Evolutionary conservation across 1,140 invertebrate genomes (phyloP).

Genomic region (Plodia interpunctella): DNA sequence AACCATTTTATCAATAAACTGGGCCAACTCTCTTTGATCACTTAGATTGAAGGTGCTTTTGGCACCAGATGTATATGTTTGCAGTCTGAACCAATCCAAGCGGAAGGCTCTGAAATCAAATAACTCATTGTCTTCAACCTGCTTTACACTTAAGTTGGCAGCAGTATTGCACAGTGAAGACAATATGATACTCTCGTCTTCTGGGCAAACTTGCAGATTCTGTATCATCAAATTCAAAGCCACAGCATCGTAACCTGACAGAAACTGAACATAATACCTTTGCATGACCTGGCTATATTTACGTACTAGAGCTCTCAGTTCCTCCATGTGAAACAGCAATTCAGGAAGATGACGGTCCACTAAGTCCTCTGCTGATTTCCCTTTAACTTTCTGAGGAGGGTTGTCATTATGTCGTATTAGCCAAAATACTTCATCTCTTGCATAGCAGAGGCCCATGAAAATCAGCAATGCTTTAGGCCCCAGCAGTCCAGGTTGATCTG

Average conservation of each 20-base stretch:
- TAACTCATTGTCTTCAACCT: conserved; percentile 97
- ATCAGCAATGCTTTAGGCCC: conserved; percentile 98
- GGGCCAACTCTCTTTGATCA: conserved; percentile 92
- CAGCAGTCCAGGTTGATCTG: conserved; percentile 97
- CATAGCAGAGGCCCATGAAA: conserved; percentile 96
- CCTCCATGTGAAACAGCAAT: conserved; percentile 98
- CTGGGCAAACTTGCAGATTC: conserved; percentile 89
- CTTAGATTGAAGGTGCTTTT: conserved; percentile 89
- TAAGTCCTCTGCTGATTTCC: conserved; percentile 91
- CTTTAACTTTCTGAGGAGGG: conserved; percentile 90
- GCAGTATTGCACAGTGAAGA: conserved; percentile 95
- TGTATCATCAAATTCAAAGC: conserved; percentile 95
- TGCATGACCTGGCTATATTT: conserved; percentile 99
- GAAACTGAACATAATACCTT: conserved; percentile 97
- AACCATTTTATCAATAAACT: conserved; percentile 95
- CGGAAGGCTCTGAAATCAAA: conserved; percentile 97
- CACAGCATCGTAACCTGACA: conserved; percentile 96
- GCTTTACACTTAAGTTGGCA: conserved; percentile 92
- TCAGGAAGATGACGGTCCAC: conserved; percentile 97
- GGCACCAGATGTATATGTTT: conserved; percentile 93
- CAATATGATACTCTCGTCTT: conserved; percentile 96
- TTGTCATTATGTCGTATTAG: conserved; percentile 97
- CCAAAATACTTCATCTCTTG: conserved; percentile 98
- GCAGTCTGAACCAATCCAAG: conserved; percentile 97
- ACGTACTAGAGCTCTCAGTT: conserved; percentile 92